Evolutionary conservation across 2,797 vertebrate genomes (phyloP), one percentile per base, ranked within the genome.

Genomic region (Eulemur mongoz): DNA sequence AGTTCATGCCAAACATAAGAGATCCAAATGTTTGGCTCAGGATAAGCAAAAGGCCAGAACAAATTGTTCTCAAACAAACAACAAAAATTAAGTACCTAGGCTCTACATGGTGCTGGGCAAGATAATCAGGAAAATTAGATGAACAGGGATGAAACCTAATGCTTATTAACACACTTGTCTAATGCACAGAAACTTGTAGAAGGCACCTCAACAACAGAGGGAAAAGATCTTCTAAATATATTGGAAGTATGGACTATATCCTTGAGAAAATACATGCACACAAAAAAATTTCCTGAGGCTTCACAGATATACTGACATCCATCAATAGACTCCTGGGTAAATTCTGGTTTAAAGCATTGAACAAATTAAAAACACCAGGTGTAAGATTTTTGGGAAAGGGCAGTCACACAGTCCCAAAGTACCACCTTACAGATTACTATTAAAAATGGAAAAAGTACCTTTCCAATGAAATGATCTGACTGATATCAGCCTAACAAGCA

Each of bases 1-100:
- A 95, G 81, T 96, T 97, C 97, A 96, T 96, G 90, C 85, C 85
- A 88, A 93, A 91, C 32, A 95, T 38, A 59, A 92, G 96, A 91
- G 81, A 95, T 65, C 23, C 80, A 97, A 96, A 88, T 96, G 84
- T 90, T 82, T 97, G 94, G 75, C 93, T 94, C 35, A 30, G 73
- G 65, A 50, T 94, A 90, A 93, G 89, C 8, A 54, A 97, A 95
- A 96, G 82, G 22, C 84, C 65, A 88, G 92, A 96, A 95, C 88
- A 97, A 92, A 93, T 52, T 1, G 23, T 96, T 86, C 94, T 94
- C 92, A 94, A 87, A 94, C 93, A 94, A 87, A 94, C 59, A 96
- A 83, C 88, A 72, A 59, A 96, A 95, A 83, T 78, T 90, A 95
- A 90, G 67, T 54, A 92, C 75, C 88, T 83, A 87, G 54, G 61